Evolutionary conservation across 2,797 vertebrate genomes (phyloP), one percentile per base, ranked within the genome.

Genomic region (Manis pentadactyla): DNA sequence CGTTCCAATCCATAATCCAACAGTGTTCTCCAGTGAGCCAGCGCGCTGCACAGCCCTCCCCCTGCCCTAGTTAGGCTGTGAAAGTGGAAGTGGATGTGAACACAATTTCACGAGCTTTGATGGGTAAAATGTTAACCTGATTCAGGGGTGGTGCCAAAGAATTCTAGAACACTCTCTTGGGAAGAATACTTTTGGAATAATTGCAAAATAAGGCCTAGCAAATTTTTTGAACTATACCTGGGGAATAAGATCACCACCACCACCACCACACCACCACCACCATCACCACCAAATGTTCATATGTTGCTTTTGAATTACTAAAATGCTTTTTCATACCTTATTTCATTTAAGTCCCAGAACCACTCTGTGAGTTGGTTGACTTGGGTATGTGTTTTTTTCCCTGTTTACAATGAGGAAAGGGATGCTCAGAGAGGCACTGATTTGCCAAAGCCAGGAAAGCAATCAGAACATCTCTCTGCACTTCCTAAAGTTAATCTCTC

Each of bases 301-400:
- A n/a, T 25, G 8, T 49, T 89, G 55, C 19, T 92, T 93, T 87
- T 82, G 53, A 87, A 63, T 90, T 89, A 79, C 46, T 46, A 94
- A 63, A 90, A 63, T 37, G 10, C 4, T 27, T 93, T 95, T 61
- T 66, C n/a, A 46, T 71, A 6, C 6, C 23, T 85, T 85, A 23
- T 84, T 92, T 93, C 37, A 6, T 71, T 88, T 88, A 55, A 64
- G 64, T 21, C 49, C 27, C 15, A 19, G 74, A 83, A 55, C 4
- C 61, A 23, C 15, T 57, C 25, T 68, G 18, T 51, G 39, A 74
- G 25, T 77, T 15, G 73, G 34, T 78, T 85, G 59, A 75, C 71
- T 77, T 57, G 15, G 46, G 31, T 79, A 94, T 94, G 10, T 89
- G 25, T 86, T 94, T 93, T 94, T 63, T 64, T 85, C 37, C 39